Percentiles rank a stretch among this genome's conserved stretches.
Evolutionary conservation across 2,113 vertebrate species (phyloP).

Genomic region (Larimichthys polyactis): DNA sequence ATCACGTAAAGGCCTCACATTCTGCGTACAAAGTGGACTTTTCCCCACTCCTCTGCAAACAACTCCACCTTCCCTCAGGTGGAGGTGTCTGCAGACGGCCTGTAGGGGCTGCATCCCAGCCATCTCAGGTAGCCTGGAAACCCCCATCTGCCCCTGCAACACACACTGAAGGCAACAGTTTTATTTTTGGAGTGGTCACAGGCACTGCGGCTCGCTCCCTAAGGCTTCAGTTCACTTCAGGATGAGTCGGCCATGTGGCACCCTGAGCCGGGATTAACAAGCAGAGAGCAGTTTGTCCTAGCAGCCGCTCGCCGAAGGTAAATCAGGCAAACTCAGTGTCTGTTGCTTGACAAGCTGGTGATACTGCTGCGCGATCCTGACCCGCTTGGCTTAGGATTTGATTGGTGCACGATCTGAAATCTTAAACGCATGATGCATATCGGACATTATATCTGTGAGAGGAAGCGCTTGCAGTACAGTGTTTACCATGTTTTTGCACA

Average conservation of each 20-base stretch:
- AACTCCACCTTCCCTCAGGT: conserved; percentile 43
- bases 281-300: conserved; percentile 76
- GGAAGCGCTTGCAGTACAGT: conserved; percentile 24
- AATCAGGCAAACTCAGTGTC: conserved; percentile 70
- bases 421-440: conserved; percentile 61
- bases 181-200: conserved; percentile 87
- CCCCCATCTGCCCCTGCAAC: conserved; percentile 70
- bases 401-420: conserved; percentile 50
- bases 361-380: conserved; percentile 39
- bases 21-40: not conserved
- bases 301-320: conserved; percentile 83
- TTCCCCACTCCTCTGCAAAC: not conserved
- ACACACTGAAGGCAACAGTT: conserved; percentile 72
- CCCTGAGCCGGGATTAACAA: conserved; percentile 76
- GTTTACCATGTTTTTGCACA: conserved; percentile 36
- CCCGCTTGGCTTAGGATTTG: conserved; percentile 23
- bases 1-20: not conserved
- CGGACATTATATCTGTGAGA: conserved; percentile 21
- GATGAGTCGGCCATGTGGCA: conserved; percentile 75
- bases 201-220: conserved; percentile 72
- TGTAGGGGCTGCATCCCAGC: conserved; percentile 72
- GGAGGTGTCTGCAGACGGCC: conserved; percentile 42
- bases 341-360: conserved; percentile 71
- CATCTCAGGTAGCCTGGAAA: conserved; percentile 80
- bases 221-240: conserved; percentile 72